Conservation (phyloP, 2,888 invertebrate species). For the Noctua janthe region DNA sequence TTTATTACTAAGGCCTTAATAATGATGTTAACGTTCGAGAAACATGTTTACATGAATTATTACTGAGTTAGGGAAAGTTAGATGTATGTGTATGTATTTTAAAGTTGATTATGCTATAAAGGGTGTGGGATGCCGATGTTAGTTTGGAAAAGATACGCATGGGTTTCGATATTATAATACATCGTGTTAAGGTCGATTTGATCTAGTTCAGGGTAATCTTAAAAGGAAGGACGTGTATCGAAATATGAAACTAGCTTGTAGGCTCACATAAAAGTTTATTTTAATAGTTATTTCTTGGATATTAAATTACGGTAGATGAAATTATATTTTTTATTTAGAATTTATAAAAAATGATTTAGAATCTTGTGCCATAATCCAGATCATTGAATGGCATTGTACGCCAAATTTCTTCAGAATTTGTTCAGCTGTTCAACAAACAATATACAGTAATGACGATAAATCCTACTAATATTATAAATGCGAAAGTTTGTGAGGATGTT, state of each 20-base stretch:
- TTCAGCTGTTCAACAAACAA: too few relatives aligned
- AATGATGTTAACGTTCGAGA: conserved; percentile 52
- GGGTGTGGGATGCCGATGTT: background rate
- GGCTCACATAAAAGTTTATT: background rate
- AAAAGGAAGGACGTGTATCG: background rate
- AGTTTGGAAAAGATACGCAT: background rate
- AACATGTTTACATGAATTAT: conserved; percentile 63
- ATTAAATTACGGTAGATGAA: too few relatives aligned
- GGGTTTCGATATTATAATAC: background rate
- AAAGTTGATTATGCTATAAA: conserved; percentile 4
- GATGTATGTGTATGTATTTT: conserved; percentile 32
- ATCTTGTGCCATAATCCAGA: background rate
- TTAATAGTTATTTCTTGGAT: too few relatives aligned
- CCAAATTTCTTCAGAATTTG: too few relatives aligned
- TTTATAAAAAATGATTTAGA: too few relatives aligned
- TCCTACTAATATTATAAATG: too few relatives aligned
- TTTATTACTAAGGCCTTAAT: conserved; percentile 60
- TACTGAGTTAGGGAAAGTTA: conserved; percentile 47
- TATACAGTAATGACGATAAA: too few relatives aligned
- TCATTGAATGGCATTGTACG: background rate
- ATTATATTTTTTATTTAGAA: too few relatives aligned
- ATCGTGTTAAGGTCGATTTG: background rate
- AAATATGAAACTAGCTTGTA: background rate
- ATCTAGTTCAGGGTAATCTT: background rate
- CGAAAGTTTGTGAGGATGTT: too few relatives aligned